Percentiles rank a stretch among this genome's conserved stretches.
phyloP scores from a whole-genome alignment of 2,113 vertebrate species.

The Phalacrocorax carbo region DNA sequence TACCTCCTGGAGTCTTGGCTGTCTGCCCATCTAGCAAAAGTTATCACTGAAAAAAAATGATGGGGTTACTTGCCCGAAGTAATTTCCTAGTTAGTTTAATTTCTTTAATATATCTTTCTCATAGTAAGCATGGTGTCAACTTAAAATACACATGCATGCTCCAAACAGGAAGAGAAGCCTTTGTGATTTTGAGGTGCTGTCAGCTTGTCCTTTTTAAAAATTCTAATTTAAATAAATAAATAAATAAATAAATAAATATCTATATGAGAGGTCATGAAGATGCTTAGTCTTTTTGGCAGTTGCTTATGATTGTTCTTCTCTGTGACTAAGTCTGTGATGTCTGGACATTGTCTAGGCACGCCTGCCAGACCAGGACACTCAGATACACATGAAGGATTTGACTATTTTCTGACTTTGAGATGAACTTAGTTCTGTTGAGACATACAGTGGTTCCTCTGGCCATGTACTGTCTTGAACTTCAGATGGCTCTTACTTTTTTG shows the following conservation, averaged over 20 bases:
- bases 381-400: background rate
- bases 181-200: background rate
- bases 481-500: background rate
- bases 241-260: background rate
- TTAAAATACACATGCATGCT: background rate
- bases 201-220: constrained; percentile 25
- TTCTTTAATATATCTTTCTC: constrained; percentile 12
- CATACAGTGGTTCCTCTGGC: background rate
- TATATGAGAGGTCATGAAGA: background rate
- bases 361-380: background rate
- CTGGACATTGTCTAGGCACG: constrained; percentile 42
- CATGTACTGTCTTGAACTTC: background rate
- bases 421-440: background rate
- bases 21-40: constrained; percentile 41
- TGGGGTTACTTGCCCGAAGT: constrained; percentile 11
- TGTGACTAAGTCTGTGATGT: background rate
- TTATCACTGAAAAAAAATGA: constrained; percentile 10
- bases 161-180: constrained; percentile 29
- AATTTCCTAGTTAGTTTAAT: constrained; percentile 25
- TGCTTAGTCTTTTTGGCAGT: constrained; percentile 24
- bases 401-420: background rate
- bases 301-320: constrained; percentile 29
- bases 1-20: constrained; percentile 33
- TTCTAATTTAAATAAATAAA: background rate
- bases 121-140: background rate